A percentile compares a stretch with the other conserved stretches of the same genome.
These are phyloP conservation scores for Chondrilla cf. caribensis DNA, from an alignment of 37 sponge, comb jelly and placozoan species.

Conservation along the genomic window DNA sequence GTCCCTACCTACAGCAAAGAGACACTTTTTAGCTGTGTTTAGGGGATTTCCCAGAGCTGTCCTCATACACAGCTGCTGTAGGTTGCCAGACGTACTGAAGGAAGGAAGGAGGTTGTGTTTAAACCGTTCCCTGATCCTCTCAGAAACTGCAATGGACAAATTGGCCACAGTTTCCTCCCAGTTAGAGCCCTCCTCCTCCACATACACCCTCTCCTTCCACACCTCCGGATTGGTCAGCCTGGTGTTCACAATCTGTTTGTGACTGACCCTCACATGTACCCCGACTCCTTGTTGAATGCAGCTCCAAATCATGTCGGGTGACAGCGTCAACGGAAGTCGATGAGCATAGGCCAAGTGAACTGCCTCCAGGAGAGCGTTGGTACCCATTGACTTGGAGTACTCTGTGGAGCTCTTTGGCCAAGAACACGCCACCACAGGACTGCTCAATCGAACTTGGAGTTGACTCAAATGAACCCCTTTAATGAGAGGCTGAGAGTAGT, in stretches of 20 bases:
- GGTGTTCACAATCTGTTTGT: background rate
- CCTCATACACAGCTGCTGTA: background rate
- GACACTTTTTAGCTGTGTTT: background rate
- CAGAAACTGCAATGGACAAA: background rate
- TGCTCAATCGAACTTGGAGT: background rate
- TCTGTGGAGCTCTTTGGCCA: background rate
- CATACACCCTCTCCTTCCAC: background rate
- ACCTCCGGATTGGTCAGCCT: background rate
- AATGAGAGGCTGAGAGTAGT: background rate
- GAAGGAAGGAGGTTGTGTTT: background rate
- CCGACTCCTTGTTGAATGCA: constrained; percentile 15
- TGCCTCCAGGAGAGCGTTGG: constrained; percentile 18
- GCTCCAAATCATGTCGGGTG: constrained; percentile 1
- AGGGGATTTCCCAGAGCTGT: background rate
- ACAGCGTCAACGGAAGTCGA: constrained; percentile 6
- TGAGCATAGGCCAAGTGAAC: background rate
- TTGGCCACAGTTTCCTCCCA: background rate
- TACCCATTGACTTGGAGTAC: constrained; percentile 12
- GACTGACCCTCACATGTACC: background rate
- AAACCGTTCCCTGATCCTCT: background rate
- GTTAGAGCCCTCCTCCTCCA: background rate
- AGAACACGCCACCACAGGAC: background rate
- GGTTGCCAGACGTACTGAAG: background rate
- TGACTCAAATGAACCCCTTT: background rate
- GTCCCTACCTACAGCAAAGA: background rate